Percentiles rank a stretch among this genome's conserved stretches.
These are phyloP conservation scores for Rugalucina vietnamica DNA, from an alignment of 2,888 invertebrate species.

Conservation along the genomic window DNA sequence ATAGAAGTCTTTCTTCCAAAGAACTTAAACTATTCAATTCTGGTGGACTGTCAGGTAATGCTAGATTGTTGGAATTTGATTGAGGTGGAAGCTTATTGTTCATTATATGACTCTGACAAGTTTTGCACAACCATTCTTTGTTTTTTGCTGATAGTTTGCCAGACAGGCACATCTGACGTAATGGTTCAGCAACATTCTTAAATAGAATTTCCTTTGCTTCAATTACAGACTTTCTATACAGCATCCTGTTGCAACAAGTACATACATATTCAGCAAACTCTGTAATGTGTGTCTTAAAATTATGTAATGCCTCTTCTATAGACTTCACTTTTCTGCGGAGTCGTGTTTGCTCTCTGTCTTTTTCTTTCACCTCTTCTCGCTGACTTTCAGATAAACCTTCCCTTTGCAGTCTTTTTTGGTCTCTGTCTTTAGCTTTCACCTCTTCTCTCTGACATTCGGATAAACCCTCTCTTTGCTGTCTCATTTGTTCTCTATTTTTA, in stretches of 20 bases:
- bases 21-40: neutral
- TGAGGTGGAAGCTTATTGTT: neutral
- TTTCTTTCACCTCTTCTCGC: neutral
- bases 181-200: neutral
- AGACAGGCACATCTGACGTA: neutral
- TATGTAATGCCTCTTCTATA: neutral
- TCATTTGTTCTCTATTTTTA: neutral
- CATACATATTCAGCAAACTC: neutral
- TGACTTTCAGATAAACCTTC: too few species aligned
- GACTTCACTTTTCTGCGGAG: neutral
- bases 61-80: neutral
- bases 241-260: conserved; percentile 4
- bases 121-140: conserved; percentile 29
- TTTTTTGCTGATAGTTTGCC: neutral
- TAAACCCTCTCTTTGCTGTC: neutral
- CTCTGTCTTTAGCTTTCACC: neutral
- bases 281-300: neutral
- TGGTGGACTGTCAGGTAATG: neutral
- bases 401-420: too few species aligned
- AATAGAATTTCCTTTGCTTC: neutral
- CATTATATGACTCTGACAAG: conserved; percentile 5
- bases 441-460: neutral
- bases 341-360: neutral
- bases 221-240: conserved; percentile 3
- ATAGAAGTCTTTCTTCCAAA: conserved; percentile 12